These are phyloP conservation scores for Cisticola juncidis DNA, from an alignment of 2,113 vertebrate genomes.

Conservation along the genomic window DNA sequence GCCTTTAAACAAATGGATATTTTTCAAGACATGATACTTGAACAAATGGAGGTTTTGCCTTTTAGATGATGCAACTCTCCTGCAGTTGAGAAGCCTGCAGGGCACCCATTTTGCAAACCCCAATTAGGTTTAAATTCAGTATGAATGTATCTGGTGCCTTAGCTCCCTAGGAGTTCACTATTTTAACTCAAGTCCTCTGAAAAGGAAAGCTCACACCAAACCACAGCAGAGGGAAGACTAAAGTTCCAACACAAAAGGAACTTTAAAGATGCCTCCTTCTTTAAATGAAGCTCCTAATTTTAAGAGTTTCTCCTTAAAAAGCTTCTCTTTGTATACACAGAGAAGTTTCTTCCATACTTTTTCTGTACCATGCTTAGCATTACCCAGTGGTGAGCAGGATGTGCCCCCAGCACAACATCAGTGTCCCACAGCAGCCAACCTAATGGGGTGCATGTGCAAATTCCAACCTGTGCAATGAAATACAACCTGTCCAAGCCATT, in stretches of 20 bases:
- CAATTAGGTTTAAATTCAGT: background rate
- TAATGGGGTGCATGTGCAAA: background rate
- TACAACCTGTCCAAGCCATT: background rate
- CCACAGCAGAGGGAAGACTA: background rate
- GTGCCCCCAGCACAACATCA: rapidly evolving
- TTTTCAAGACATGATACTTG: background rate
- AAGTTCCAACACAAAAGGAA: background rate
- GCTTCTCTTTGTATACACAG: background rate
- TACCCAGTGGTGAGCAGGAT: rapidly evolving
- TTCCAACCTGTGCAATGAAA: background rate
- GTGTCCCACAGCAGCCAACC: background rate
- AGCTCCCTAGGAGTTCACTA: background rate
- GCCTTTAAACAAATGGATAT: background rate
- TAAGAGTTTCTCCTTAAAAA: background rate
- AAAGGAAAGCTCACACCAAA: background rate
- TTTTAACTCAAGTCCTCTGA: background rate
- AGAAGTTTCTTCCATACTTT: background rate
- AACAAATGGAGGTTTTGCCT: background rate
- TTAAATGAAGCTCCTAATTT: background rate
- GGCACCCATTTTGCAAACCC: background rate
- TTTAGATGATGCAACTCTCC: background rate
- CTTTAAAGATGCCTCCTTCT: background rate
- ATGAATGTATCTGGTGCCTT: background rate
- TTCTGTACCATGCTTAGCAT: background rate
- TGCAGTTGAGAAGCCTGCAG: background rate